Conservation (phyloP, 2,888 invertebrate species). For the Caenorhabditis parvicauda region DNA sequence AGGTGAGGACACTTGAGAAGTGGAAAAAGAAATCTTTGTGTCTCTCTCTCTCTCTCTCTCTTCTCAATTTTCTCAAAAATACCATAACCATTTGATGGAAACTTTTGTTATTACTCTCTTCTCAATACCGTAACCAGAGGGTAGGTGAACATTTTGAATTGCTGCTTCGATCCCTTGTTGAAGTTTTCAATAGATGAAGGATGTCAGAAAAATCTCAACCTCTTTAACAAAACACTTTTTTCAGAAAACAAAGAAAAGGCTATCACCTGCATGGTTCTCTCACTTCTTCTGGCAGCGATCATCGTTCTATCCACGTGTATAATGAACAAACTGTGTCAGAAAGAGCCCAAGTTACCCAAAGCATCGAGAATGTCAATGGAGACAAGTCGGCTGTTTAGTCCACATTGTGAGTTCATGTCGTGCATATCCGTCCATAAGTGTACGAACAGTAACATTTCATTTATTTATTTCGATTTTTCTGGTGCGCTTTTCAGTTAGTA, state of each 20-base stretch:
- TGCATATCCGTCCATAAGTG: no score
- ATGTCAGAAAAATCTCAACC: no score
- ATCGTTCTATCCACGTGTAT: slow-evolving; percentile 49
- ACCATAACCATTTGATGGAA: no score
- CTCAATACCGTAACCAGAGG: no score
- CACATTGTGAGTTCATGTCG: slow-evolving; percentile 31
- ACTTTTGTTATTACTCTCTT: no score
- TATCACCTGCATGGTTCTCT: slow-evolving; percentile 46
- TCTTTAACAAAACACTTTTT: no score
- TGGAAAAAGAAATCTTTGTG: background rate
- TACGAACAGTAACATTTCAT: no score
- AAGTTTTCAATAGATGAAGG: background rate
- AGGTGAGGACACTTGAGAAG: slow-evolving; percentile 37
- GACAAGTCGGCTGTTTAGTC: slow-evolving; percentile 34
- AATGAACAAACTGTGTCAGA: slow-evolving; percentile 31
- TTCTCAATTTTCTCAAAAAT: background rate
- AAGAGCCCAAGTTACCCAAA: slow-evolving; percentile 6
- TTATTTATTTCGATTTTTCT: no score
- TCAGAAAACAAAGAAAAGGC: slow-evolving; percentile 49
- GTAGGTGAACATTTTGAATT: no score
- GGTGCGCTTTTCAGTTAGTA: no score
- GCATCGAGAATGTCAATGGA: slow-evolving; percentile 25
- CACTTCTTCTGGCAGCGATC: slow-evolving; percentile 44
- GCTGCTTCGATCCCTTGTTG: no score
- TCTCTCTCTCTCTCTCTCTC: background rate